These are phyloP conservation scores for Pseudopleuronectes americanus DNA, from an alignment of 2,797 vertebrate species.

Conservation along the genomic window DNA sequence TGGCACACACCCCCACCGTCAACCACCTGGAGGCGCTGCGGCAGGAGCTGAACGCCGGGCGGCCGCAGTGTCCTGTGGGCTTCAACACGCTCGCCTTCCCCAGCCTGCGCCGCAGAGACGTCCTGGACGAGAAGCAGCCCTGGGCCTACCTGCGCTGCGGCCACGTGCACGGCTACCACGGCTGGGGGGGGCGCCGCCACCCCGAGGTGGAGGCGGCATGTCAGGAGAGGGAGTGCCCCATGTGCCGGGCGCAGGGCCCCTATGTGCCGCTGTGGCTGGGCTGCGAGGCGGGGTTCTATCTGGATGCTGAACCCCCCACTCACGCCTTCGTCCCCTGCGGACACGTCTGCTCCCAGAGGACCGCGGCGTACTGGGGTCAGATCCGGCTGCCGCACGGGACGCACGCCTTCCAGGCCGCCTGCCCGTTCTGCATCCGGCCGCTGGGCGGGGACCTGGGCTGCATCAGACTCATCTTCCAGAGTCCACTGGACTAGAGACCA, in stretches of 20 bases:
- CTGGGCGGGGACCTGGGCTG: slow-evolving; percentile 87
- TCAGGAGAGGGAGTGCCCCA: slow-evolving; percentile 93
- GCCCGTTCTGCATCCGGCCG: slow-evolving; percentile 94
- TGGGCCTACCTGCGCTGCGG: slow-evolving; percentile 96
- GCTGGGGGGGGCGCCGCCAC: slow-evolving; percentile 87
- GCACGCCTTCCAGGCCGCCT: slow-evolving; percentile 91
- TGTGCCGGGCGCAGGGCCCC: slow-evolving; percentile 92
- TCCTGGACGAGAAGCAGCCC: slow-evolving; percentile 90
- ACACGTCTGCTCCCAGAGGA: slow-evolving; percentile 95
- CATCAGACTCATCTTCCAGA: slow-evolving; percentile 95
- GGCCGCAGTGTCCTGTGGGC: slow-evolving; percentile 95
- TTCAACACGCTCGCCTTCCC: slow-evolving; percentile 95
- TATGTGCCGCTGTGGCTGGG: slow-evolving; percentile 96
- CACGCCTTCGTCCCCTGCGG: slow-evolving; percentile 94
- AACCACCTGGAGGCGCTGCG: slow-evolving; percentile 93
- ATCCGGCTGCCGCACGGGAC: slow-evolving; percentile 92
- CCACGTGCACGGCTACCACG: slow-evolving; percentile 95
- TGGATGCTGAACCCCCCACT: slow-evolving; percentile 92
- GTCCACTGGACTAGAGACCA: slow-evolving; percentile 87
- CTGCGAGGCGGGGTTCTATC: slow-evolving; percentile 92
- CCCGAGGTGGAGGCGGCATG: slow-evolving; percentile 85
- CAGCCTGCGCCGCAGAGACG: slow-evolving; percentile 90
- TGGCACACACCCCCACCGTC: slow-evolving; percentile 88
- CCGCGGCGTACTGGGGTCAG: slow-evolving; percentile 91
- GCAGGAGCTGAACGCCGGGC: slow-evolving; percentile 92